Evolutionary conservation across 2,888 invertebrate species (phyloP).

Genomic region (Ectemnius lituratus): DNA sequence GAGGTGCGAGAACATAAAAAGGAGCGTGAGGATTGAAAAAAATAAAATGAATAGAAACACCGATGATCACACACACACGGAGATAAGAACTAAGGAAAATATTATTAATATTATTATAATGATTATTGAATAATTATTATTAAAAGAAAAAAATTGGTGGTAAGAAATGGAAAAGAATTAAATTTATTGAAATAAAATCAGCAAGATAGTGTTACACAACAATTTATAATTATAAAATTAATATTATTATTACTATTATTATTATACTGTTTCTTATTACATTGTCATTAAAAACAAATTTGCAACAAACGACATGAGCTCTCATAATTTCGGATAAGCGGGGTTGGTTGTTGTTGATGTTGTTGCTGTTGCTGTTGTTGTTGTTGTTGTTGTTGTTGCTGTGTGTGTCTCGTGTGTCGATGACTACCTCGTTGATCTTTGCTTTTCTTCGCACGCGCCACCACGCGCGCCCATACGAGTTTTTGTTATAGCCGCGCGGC

Average conservation of each 20-base stretch:
- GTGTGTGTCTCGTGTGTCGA: slow-evolving; percentile 12
- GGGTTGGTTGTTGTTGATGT: slow-evolving; percentile 10
- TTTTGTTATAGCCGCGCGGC: slow-evolving; percentile 36
- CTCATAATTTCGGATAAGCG: slow-evolving; percentile 51
- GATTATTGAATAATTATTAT: slow-evolving; percentile 68
- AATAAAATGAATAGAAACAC: slow-evolving; percentile 36
- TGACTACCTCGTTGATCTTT: slow-evolving; percentile 34
- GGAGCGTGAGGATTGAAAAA: slow-evolving; percentile 59
- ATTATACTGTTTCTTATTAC: slow-evolving; percentile 77
- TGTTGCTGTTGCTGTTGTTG: too few species aligned
- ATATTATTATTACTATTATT: slow-evolving; percentile 71
- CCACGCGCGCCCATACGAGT: slow-evolving; percentile 3
- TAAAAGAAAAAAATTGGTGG: slow-evolving; percentile 65
- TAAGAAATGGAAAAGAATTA: slow-evolving; percentile 64
- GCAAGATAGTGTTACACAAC: slow-evolving; percentile 73
- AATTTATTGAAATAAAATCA: slow-evolving; percentile 65
- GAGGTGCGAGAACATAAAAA: slow-evolving; percentile 70
- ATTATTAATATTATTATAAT: slow-evolving; percentile 73
- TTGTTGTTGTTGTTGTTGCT: too few species aligned
- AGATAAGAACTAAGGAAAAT: slow-evolving; percentile 67
- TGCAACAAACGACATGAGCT: slow-evolving; percentile 58
- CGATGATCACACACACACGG: slow-evolving; percentile 49
- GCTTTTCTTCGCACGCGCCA: slow-evolving; percentile 45
- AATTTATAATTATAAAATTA: slow-evolving; percentile 73
- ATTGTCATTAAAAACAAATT: slow-evolving; percentile 76